These are phyloP conservation scores for Hypselothyrea guttata DNA, from an alignment of 2,888 invertebrate genomes.

Conservation along the genomic window DNA sequence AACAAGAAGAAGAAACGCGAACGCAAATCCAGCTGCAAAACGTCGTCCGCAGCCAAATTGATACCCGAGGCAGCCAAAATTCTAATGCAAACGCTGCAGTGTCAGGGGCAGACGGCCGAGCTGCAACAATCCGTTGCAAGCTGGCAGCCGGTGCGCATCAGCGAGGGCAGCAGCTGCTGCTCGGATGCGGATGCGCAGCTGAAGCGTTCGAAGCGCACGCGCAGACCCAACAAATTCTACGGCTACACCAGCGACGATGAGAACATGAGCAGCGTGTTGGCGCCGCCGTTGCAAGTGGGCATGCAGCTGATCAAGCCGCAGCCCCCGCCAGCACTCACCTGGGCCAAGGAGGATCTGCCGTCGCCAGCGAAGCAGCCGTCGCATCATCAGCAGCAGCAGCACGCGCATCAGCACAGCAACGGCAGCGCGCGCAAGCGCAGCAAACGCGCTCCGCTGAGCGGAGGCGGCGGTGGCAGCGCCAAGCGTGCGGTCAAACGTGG, in stretches of 20 bases:
- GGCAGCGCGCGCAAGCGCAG: constrained; percentile 55
- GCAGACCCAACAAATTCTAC: constrained; percentile 93
- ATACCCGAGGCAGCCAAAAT: constrained; percentile 1
- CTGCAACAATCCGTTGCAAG: constrained; percentile 18
- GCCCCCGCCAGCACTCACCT: constrained; percentile 86
- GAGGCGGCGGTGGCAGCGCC: constrained; percentile 37
- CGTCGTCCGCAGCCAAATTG: constrained; percentile 35
- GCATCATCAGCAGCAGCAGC: constrained; percentile 12
- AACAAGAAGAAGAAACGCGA: constrained; percentile 88
- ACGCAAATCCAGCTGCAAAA: constrained; percentile 83
- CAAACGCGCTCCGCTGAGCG: constrained; percentile 43
- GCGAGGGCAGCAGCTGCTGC: constrained; percentile 82
- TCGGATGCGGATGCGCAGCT: constrained; percentile 84
- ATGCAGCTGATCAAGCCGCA: constrained; percentile 83
- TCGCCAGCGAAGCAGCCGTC: constrained; percentile 82
- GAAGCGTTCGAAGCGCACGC: constrained; percentile 90
- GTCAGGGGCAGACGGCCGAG: neutral
- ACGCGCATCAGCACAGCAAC: constrained; percentile 48
- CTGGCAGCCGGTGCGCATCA: constrained; percentile 56
- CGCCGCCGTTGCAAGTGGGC: constrained; percentile 78
- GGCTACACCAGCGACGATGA: constrained; percentile 95
- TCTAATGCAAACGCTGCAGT: neutral
- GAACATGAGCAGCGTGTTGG: constrained; percentile 80
- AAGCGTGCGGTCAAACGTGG: constrained; percentile 70
- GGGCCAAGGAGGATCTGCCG: constrained; percentile 88